phyloP scores from a whole-genome alignment of 64 coral and sea anemone species.

The Pachyseris speciosa region DNA sequence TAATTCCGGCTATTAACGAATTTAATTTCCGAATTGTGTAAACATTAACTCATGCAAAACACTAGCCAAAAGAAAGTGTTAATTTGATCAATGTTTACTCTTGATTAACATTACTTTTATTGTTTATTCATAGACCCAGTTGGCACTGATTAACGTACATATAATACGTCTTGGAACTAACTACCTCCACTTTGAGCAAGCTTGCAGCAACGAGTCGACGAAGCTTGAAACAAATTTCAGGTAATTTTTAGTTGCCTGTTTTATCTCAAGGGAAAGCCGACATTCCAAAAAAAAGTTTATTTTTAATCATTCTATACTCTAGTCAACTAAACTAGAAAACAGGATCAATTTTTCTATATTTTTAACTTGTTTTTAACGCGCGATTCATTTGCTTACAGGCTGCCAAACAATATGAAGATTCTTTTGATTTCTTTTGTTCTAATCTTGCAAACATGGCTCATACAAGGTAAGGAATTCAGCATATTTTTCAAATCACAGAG shows the following conservation, averaged over 20 bases:
- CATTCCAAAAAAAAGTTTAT: no score
- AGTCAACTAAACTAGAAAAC: background rate
- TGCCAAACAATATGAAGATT: background rate
- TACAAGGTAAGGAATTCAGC: background rate
- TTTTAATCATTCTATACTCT: no score
- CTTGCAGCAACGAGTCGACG: background rate
- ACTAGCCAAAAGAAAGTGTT: background rate
- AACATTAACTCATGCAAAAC: background rate
- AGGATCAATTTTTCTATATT: background rate
- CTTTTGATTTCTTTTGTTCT: background rate
- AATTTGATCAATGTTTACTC: background rate
- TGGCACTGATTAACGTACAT: background rate
- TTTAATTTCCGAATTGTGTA: constrained; percentile 15
- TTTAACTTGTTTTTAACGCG: background rate
- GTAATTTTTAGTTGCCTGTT: background rate
- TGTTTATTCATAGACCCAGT: background rate
- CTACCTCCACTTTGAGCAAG: background rate
- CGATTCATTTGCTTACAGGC: background rate
- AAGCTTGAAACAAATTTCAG: background rate
- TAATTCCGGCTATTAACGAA: background rate
- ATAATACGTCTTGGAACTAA: background rate
- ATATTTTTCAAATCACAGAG: background rate
- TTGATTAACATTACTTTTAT: background rate
- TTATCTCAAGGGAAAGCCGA: no score
- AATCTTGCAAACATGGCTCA: background rate